Evolutionary conservation across 53 echinoderm and acorn worm genomes (phyloP), one percentile per base, ranked within the genome.

Genomic region (Stichopus horrens): DNA sequence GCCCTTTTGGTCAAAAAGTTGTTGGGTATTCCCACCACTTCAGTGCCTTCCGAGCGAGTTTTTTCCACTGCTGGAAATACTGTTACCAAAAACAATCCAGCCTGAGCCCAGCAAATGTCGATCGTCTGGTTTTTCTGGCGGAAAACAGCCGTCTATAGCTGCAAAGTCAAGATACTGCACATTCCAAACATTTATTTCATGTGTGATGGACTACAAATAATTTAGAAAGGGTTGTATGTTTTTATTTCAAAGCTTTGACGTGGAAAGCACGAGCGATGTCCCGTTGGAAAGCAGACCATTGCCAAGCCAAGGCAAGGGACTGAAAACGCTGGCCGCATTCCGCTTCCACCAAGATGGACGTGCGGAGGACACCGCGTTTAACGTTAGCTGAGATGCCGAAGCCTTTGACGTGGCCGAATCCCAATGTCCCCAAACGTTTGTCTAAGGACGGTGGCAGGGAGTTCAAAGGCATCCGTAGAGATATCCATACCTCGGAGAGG

Each of bases 31-130:
- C 77, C 51, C 23, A 23, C 77, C 16, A 77, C 77, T 8, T 77
- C 77, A 20, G 53, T 77, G 4, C 77, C 77, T 23, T 77, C 77
- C 37, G 77, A 77, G 8, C 23, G 14, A 77, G 77, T 77, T 23
- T 77, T 77, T 23, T 77, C 77, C 77, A 77, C 77, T 77, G 77
- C 77, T 77, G 77, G 77, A 22, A 77, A 77, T 23, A 52, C 37
- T 77, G 77, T 77, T 7, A 77, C 23, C 23, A 5, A 77, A 23
- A 77, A 16, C 53, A 52, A 77, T 23, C 23, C 77, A 23, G 77
- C 37, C 7, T 77, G 5, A 23, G 7, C 23, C 23, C 77, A 7
- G 77, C 23, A 23, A 77, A 77, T 77, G 77, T 77, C 5, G 37
- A 77, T 77, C 0, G 53, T 21, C 77, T 77, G 16, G 37, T 77